phyloP scores from a whole-genome alignment of 2,888 invertebrate genomes.

The Leuctra nigra region DNA sequence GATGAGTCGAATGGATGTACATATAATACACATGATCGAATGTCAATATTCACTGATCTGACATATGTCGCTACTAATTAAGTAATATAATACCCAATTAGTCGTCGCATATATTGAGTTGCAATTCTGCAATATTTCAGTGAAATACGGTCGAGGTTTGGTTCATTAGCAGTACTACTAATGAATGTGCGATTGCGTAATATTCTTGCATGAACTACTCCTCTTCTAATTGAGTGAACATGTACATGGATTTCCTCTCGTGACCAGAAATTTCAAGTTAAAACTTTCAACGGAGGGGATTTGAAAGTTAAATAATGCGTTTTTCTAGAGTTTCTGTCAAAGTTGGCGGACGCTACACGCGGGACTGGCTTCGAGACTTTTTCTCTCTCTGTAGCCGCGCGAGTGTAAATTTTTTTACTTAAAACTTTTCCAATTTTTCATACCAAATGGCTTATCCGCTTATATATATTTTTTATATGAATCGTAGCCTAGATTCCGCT shows the following conservation, averaged over 20 bases:
- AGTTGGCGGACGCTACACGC: slow-evolving; percentile 15
- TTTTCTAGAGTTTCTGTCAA: slow-evolving; percentile 9
- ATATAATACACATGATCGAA: no score
- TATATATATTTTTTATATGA: slow-evolving; percentile 16
- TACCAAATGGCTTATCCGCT: slow-evolving; percentile 23
- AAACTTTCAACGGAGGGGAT: slow-evolving; percentile 17
- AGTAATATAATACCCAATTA: no score
- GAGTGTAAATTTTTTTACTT: slow-evolving; percentile 16
- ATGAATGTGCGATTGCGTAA: no score
- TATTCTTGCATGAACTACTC: not conserved
- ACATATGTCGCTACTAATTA: no score
- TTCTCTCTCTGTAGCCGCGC: not conserved
- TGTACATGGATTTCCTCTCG: not conserved
- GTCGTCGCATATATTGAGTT: no score
- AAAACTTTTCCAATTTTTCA: slow-evolving; percentile 26
- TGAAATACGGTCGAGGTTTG: no score
- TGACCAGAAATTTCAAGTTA: not conserved
- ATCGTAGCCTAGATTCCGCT: slow-evolving; percentile 4
- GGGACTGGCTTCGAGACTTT: slow-evolving; percentile 4
- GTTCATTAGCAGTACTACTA: no score
- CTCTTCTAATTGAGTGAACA: not conserved
- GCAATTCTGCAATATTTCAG: no score
- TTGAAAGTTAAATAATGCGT: slow-evolving; percentile 22
- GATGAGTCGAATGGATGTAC: no score
- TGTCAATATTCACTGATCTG: no score